Percentiles rank a stretch among this genome's conserved stretches.
Conservation (phyloP, 92 coral and sea anemone genomes). For the Galaxea fascicularis region DNA sequence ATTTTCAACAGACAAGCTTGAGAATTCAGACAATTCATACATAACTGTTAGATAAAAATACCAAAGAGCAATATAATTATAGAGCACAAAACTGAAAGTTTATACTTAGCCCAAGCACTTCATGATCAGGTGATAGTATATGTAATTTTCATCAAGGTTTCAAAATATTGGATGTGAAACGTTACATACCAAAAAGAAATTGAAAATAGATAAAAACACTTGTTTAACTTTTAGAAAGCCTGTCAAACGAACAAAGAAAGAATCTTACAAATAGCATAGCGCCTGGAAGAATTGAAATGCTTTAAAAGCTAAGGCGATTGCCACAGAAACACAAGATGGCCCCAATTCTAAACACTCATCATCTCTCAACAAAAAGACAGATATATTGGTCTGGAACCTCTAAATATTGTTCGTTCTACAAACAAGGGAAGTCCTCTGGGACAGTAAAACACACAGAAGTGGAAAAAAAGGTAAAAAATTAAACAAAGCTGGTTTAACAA, state of each 20-base stretch:
- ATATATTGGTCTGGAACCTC: constrained; percentile 61
- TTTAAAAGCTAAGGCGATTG: constrained; percentile 32
- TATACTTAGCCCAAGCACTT: constrained; percentile 23
- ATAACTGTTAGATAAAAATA: constrained; percentile 11
- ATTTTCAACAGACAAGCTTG: not conserved
- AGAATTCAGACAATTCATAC: not conserved
- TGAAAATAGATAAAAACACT: constrained; percentile 4
- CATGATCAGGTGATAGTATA: constrained; percentile 26
- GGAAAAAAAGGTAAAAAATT: constrained; percentile 51
- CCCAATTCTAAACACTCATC: constrained; percentile 26
- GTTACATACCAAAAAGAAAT: not conserved
- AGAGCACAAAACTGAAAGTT: constrained; percentile 26
- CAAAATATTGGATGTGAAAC: constrained; percentile 18
- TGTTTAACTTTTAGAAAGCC: constrained; percentile 5
- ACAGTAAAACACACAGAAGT: constrained; percentile 61
- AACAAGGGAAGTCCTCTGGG: constrained; percentile 48
- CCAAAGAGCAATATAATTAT: not conserved
- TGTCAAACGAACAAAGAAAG: constrained; percentile 28
- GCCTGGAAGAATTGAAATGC: constrained; percentile 17
- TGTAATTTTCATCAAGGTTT: constrained; percentile 20
- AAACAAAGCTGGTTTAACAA: constrained; percentile 73
- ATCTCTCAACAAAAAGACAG: constrained; percentile 45
- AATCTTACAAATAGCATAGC: not conserved
- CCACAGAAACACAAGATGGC: constrained; percentile 71
- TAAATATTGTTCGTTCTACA: constrained; percentile 40